These are phyloP conservation scores for Microplitis manilae DNA, from an alignment of 2,888 invertebrate genomes.

Conservation along the genomic window DNA sequence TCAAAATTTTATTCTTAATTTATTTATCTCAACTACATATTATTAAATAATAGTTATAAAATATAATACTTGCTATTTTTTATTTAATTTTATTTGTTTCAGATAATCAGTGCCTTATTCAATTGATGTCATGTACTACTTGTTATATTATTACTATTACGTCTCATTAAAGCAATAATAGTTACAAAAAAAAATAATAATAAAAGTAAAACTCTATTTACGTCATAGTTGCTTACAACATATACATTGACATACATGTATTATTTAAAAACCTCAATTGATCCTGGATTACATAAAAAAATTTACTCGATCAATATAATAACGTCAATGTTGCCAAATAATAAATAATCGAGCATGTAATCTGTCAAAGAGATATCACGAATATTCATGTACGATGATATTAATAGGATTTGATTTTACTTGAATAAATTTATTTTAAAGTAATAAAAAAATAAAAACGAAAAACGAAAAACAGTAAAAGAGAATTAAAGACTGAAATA, in stretches of 20 bases:
- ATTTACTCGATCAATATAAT: not conserved
- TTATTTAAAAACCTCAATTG: not conserved
- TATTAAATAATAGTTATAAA: not conserved
- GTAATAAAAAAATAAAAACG: not conserved
- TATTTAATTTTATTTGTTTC: not conserved
- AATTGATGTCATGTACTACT: not conserved
- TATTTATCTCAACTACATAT: too few relatives aligned
- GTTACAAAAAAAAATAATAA: not conserved
- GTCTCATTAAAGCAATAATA: not conserved
- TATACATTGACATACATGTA: not conserved
- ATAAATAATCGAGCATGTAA: not conserved
- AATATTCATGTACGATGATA: too few relatives aligned
- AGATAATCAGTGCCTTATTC: not conserved
- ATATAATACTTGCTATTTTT: not conserved
- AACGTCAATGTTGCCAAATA: not conserved
- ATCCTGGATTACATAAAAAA: not conserved
- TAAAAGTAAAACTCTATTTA: too few relatives aligned
- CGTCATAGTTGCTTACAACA: not conserved
- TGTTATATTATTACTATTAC: not conserved
- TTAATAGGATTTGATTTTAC: too few relatives aligned
- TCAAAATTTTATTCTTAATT: too few relatives aligned
- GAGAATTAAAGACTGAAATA: slow-evolving; percentile 36
- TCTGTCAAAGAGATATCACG: too few relatives aligned
- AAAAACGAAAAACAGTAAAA: slow-evolving; percentile 10
- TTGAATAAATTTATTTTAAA: not conserved